A percentile compares a stretch with the other conserved stretches of the same genome.
phyloP scores from a whole-genome alignment of 2,797 vertebrate species.

The Pelobates cultripes region DNA sequence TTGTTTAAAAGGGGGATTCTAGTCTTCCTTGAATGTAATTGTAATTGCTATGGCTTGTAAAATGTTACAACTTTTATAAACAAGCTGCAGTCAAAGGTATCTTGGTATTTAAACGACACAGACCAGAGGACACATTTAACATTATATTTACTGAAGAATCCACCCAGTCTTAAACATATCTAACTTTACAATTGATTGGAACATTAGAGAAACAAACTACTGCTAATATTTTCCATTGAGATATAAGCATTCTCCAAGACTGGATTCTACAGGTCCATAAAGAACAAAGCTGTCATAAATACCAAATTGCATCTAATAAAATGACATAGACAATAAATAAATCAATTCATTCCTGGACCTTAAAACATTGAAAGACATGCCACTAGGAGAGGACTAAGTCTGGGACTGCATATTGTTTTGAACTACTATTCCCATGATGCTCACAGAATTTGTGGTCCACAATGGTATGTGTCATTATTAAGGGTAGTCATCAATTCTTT shows the following conservation, averaged over 20 bases:
- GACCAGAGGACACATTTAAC: slow-evolving; percentile 17
- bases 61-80: slow-evolving; percentile 36
- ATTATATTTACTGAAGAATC: slow-evolving; percentile 12
- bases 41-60: slow-evolving; percentile 32
- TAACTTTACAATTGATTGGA: slow-evolving; percentile 20
- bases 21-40: slow-evolving; percentile 22
- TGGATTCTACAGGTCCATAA: not conserved
- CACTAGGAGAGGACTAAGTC: no score
- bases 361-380: no score
- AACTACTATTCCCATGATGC: no score
- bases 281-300: not conserved
- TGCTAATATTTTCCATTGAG: slow-evolving; percentile 28
- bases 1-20: slow-evolving; percentile 16
- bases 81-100: slow-evolving; percentile 6
- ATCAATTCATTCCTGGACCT: no score
- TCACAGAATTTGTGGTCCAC: no score
- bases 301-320: not conserved
- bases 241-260: slow-evolving; percentile 8
- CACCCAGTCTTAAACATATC: slow-evolving; percentile 1
- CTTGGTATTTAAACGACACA: slow-evolving; percentile 32
- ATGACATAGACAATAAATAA: not conserved
- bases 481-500: no score
- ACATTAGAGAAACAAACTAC: slow-evolving; percentile 16
- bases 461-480: no score
- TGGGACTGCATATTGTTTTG: no score